A percentile compares a stretch with the other conserved stretches of the same genome.
Evolutionary conservation across 2,113 vertebrate species (phyloP).

Genomic region (Micromys minutus): DNA sequence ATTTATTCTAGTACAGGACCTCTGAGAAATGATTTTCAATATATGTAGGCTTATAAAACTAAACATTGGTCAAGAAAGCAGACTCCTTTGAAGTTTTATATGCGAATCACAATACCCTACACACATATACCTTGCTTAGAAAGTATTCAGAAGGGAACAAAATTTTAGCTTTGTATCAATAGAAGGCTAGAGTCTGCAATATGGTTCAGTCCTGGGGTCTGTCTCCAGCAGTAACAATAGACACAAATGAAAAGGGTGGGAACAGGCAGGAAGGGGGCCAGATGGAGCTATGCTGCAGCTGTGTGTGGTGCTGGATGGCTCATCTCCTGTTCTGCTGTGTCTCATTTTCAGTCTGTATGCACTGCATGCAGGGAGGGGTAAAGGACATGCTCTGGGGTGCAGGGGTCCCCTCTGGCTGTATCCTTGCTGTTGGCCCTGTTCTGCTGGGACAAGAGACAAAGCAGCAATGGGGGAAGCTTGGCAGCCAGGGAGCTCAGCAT

Average conservation of each 20-base stretch:
- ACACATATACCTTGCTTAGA: background rate
- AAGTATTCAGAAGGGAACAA: background rate
- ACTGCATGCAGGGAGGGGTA: background rate
- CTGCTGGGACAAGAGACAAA: background rate
- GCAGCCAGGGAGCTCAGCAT: background rate
- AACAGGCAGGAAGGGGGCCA: background rate
- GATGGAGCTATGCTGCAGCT: background rate
- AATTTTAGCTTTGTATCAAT: background rate
- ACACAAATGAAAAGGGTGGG: background rate
- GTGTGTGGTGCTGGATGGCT: background rate
- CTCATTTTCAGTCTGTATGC: background rate
- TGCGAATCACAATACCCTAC: background rate
- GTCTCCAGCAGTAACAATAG: background rate
- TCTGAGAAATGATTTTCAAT: conserved; percentile 57
- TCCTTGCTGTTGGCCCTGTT: background rate
- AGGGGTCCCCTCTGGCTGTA: background rate
- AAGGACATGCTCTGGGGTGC: background rate
- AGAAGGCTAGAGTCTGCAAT: background rate
- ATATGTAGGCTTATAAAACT: conserved; percentile 43
- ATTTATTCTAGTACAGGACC: conserved; percentile 23
- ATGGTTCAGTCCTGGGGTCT: background rate
- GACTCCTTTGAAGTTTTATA: background rate
- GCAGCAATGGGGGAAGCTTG: background rate
- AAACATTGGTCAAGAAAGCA: conserved; percentile 39
- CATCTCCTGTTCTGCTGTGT: background rate